Evolutionary conservation across 2,113 vertebrate species (phyloP), one percentile per base, ranked within the genome.

Genomic region (Plotosus lineatus): DNA sequence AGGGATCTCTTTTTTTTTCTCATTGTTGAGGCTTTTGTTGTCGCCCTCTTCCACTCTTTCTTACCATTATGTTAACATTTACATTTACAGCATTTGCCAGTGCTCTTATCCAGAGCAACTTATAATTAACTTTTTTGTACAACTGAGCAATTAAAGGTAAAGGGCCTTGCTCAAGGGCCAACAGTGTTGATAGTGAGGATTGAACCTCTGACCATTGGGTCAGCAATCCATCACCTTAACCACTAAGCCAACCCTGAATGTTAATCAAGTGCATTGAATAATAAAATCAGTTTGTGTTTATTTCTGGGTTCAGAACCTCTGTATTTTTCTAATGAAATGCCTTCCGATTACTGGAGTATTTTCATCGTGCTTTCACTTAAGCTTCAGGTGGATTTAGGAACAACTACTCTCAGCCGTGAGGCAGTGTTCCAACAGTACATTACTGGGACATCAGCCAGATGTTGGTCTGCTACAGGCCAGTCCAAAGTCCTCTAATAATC

Each of bases 391-490:
- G 60, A 77, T 82, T 86, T 84, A 89, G 88, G 74, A 82, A 60
- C 82, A 82, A 84, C 78, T 82, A 81, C 42, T 87, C 76, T 50
- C 77, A 88, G 88, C 90, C 90, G 90, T 92, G 90, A 92, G 91
- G 91, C 92, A 92, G 89, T 88, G 85, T 86, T 82, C 79, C 72
- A n/a, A n/a, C n/a, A n/a, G n/a, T 83, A 36, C 84, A 86, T 84
- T 90, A 87, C 90, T 90, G 87, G 91, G 90, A 92, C 90, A 88
- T 89, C 91, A 89, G 83, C 85, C 88, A 85, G 88, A 86, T 83
- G 84, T 81, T n/a, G 83, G 5, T 44, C 17, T 61, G 78, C 53
- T 87, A 82, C 38, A 80, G 78, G 85, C 86, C 75, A 77, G 77
- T 55, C 48, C 6, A 61, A 12, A 58, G 56, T 83, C 56, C 51